These are phyloP conservation scores for Adoxophyes honmai DNA, from an alignment of 1,140 invertebrate species.

Conservation along the genomic window DNA sequence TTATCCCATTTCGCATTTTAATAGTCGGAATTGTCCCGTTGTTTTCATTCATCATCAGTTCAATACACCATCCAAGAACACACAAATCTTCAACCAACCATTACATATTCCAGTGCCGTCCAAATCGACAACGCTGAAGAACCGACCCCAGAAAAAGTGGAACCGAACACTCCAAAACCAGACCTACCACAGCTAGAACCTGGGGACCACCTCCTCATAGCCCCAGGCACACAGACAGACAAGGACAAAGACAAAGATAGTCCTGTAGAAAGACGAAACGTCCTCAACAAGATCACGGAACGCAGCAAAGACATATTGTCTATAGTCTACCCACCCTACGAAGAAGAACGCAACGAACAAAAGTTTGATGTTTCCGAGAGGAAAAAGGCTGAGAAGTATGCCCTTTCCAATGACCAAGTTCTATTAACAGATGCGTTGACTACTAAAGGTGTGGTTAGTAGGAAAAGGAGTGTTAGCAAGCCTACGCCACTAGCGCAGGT, in stretches of 20 bases:
- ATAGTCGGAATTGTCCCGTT: no score
- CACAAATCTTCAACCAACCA: no score
- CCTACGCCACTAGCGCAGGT: slow-evolving; percentile 58
- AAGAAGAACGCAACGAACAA: slow-evolving; percentile 66
- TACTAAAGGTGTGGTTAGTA: slow-evolving; percentile 23
- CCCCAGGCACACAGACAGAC: slow-evolving; percentile 43
- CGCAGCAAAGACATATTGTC: slow-evolving; percentile 84
- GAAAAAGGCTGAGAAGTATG: slow-evolving; percentile 74
- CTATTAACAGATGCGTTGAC: slow-evolving; percentile 55
- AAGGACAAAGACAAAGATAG: slow-evolving; percentile 79
- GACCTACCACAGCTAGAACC: slow-evolving; percentile 72
- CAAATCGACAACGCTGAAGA: slow-evolving; percentile 31
- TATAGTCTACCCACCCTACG: slow-evolving; percentile 80
- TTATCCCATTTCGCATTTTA: no score
- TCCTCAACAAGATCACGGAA: slow-evolving; percentile 82
- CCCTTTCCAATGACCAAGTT: slow-evolving; percentile 58
- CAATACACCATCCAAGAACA: no score
- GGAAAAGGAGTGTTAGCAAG: slow-evolving; percentile 29
- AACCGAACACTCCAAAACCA: slow-evolving; percentile 30
- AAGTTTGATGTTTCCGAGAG: slow-evolving; percentile 75
- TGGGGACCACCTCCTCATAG: slow-evolving; percentile 78
- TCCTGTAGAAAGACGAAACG: slow-evolving; percentile 82
- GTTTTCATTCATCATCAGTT: no score
- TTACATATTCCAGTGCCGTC: neutral
- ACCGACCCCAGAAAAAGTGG: slow-evolving; percentile 18